Base-by-base conservation (phyloP, 2,113 vertebrate genomes). In the Anoura caudifer region DNA sequence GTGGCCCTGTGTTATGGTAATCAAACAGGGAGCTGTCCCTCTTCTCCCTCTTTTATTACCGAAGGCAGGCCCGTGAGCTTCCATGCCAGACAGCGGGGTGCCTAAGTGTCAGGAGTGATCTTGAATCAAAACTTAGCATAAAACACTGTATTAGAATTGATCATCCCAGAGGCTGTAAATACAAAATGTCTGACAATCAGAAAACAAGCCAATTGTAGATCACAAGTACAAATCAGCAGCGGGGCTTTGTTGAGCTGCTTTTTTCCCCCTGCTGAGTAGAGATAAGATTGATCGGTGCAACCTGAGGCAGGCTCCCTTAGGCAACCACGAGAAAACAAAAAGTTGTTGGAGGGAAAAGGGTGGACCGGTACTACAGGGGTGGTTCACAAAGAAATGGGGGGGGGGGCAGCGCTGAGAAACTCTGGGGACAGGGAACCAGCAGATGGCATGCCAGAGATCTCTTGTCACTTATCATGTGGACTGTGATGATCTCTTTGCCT, bases 271-370 rank as follows among this genome's bases (percentile, higher is more conserved):
- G 92, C 38, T 38, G 90, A 50, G 83, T 83, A 67, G 95, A 98
- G 97, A 85, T 97, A 97, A 97, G 96, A 97, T 96, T 97, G 97
- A 98, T 98, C 87, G 76, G 91, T 95, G 28, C 81, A 91, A 94
- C 50, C n/a, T 65, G 81, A 26, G 14, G 50, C 65, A 94, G 91
- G 36, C 70, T 97, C 47, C 56, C 88, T 50, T n/a, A 59, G 56
- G 95, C 92, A 89, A 83, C 43, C 94, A 12, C 16, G 56, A 92
- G 47, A 84, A 86, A 28, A 77, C 38, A 38, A 38, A 94, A 75
- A 33, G 38, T 15, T 59, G 47, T 36, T 75, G 67, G 16, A 26
- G 41, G 45, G 63, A 26, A 28, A 43, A 41, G 67, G 47, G 67
- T 50, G 82, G 56, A 90, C 4, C 22, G 24, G 45, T 70, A 73